A percentile compares a stretch with the other conserved stretches of the same genome.
Conservation (phyloP, 2,888 invertebrate genomes). For the Trypoxylon attenuatum region DNA sequence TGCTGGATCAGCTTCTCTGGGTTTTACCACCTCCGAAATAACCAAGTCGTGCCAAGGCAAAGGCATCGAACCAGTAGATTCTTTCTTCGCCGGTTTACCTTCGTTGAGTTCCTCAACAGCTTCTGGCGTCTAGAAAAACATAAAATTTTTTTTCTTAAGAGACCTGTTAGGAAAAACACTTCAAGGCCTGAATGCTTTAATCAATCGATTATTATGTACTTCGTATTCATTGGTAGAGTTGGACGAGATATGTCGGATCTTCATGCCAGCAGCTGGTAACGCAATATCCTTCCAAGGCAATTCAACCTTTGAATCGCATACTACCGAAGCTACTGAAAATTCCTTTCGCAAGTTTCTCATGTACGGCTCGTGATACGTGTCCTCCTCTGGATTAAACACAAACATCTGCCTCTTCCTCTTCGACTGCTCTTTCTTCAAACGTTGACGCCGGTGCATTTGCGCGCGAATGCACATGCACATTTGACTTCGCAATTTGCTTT, state of each 20-base stretch:
- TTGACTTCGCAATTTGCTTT: slow-evolving; percentile 8
- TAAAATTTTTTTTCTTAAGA: too few relatives aligned
- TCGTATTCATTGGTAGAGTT: neutral
- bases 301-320: slow-evolving; percentile 64
- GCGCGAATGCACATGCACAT: slow-evolving; percentile 24
- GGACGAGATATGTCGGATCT: slow-evolving; percentile 43
- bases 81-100: slow-evolving; percentile 24
- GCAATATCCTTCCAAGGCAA: slow-evolving; percentile 66
- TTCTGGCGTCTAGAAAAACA: neutral
- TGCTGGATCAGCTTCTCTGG: slow-evolving; percentile 8
- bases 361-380: slow-evolving; percentile 63
- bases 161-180: neutral
- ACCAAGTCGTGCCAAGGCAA: slow-evolving; percentile 65
- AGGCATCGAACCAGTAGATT: slow-evolving; percentile 51
- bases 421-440: slow-evolving; percentile 24
- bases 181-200: neutral
- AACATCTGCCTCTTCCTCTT: slow-evolving; percentile 56
- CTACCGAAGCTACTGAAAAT: slow-evolving; percentile 55
- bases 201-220: neutral
- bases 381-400: slow-evolving; percentile 62
- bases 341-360: slow-evolving; percentile 56
- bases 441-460: slow-evolving; percentile 10
- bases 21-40: slow-evolving; percentile 46
- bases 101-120: slow-evolving; percentile 2
- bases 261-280: slow-evolving; percentile 51